Base-by-base conservation (phyloP, 1,140 invertebrate species). In the Cyphomyrmex costatus region DNA sequence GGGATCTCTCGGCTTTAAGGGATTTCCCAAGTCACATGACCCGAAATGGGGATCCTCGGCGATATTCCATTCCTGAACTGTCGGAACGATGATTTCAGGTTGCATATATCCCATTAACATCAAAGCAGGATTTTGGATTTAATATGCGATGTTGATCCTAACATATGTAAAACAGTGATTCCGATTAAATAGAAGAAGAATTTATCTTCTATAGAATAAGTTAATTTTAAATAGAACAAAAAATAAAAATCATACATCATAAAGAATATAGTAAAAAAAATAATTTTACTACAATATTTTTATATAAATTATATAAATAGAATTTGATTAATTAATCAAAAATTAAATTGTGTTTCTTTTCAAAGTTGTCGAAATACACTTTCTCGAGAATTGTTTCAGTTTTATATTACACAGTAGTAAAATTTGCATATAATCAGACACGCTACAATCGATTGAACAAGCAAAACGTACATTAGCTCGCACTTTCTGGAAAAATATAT, bases 1-100 rank as follows among this genome's bases (percentile, higher is more conserved):
- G 71, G 46, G 78, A 86, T 87, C 85, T 87, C 66, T 89, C 85
- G 70, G 85, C 88, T 90, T 89, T 89, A 89, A 87, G 89, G 85
- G 85, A 90, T 90, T 79, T 90, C 73, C 78, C 88, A 70, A 77
- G 85, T 61, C 66, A 53, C 53, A 46, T 87, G 85, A 87, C 78
- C 85, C 73, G 70, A 83, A 68, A 82, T 87, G 77, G 73, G 77
- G 73, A 78, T 86, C 65, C 70, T 60, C 6, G 21, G 56, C 33
- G 73, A 83, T 66, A n/a, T 85, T 78, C 56, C 30, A 33, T 58
- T 58, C 27, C 46, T 16, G 65, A 61, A 46, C 27, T 42, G 21
- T 42, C n/a, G 49, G 16, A 49, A 12, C 21, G 49, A 66, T 14
- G 51, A 74, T 82, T 60, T 86, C 70, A 33, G 58, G 24, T 56